These are phyloP conservation scores for Casuarius casuarius DNA, from an alignment of 2,113 vertebrate genomes.

Conservation along the genomic window DNA sequence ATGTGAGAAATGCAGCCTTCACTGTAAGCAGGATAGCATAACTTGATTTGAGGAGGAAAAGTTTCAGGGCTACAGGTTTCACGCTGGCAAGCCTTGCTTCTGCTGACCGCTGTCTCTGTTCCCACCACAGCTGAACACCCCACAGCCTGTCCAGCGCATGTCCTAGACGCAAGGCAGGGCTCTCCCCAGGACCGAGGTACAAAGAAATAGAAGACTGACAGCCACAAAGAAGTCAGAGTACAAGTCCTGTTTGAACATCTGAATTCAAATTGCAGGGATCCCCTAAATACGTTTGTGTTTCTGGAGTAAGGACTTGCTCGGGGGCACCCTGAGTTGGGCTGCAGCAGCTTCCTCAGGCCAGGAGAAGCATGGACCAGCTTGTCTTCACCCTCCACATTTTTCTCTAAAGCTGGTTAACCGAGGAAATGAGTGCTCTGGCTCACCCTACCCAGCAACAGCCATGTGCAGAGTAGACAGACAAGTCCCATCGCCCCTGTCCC, in stretches of 20 bases:
- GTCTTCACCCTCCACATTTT: background rate
- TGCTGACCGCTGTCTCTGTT: background rate
- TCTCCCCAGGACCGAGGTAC: background rate
- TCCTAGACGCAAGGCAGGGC: background rate
- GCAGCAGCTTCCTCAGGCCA: background rate
- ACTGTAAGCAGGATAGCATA: background rate
- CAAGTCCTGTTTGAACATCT: background rate
- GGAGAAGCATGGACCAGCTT: background rate
- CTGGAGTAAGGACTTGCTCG: background rate
- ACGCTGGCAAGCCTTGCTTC: background rate
- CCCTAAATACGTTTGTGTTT: background rate
- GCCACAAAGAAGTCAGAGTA: background rate
- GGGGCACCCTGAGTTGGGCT: background rate
- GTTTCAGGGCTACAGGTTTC: background rate
- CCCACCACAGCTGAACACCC: background rate
- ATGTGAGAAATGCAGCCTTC: background rate
- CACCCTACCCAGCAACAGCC: background rate
- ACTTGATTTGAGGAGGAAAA: background rate
- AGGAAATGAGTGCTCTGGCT: background rate
- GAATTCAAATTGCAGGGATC: background rate
- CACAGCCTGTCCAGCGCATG: background rate
- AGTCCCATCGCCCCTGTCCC: background rate
- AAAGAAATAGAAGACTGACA: background rate
- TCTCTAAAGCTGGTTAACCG: background rate
- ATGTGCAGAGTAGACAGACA: background rate